Evolutionary conservation across 1,140 invertebrate species (phyloP), one percentile per base, ranked within the genome.

Genomic region (Oscheius sp.): DNA sequence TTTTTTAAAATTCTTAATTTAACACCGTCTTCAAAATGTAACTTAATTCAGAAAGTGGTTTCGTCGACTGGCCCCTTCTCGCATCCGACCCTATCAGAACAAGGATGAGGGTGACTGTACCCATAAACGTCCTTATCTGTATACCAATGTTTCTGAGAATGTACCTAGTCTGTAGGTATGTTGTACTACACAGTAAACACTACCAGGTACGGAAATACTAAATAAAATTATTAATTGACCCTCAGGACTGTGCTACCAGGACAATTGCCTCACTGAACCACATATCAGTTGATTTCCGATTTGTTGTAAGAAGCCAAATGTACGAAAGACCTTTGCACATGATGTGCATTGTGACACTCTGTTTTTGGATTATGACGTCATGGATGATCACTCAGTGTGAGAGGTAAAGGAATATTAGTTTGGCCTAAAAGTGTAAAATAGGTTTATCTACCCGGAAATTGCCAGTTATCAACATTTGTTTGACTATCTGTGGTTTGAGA

Each of bases 261-360:
- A 88, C 87, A 78, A 90, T 90, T 73, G 95, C 95, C 83, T 95
- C 95, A 83, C 89, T 99, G 82, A 99, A 99, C 89, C 91, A 95
- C 84, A 97, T 99, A 86, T 97, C 97, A 88, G 98, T 99, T 89
- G 97, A 99, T 88, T 99, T 96, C 55, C 90, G 91, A 84, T 99
- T 99, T 88, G 95, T 99, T 80, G 89, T 99, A 81, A 99, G 99
- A 88, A 99, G 95, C 64, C 88, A 98, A 77, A 97, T 99, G 94
- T 98, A 95, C 84, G 98, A 99, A 85, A 97, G 95, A 87, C 96
- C 97, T 28, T 95, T 96, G 77, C 97, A 95, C 59, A 94, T 99
- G 62, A 89, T 99, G 78, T 88, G 97, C 75, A 94, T 97, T 67
- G 97, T 97, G 87, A 97, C 97, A 92, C 92, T 77, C 68, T 96